These are phyloP conservation scores for Eurytoma californica DNA, from an alignment of 2,888 invertebrate species.

Conservation along the genomic window DNA sequence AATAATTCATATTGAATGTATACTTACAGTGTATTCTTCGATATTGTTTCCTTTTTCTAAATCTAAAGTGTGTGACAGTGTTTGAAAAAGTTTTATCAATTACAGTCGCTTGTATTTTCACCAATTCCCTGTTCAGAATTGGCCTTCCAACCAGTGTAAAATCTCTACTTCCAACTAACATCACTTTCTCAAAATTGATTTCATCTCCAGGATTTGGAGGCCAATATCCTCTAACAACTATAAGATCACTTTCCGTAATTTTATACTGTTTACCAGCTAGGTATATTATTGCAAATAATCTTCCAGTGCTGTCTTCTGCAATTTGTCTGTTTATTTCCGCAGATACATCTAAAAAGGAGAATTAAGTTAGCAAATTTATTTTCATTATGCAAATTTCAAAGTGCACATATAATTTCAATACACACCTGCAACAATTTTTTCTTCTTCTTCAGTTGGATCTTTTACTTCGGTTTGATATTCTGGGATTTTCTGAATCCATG, in stretches of 20 bases:
- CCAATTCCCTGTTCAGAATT: conserved; percentile 83
- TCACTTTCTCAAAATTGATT: conserved; percentile 88
- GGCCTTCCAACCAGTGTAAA: conserved; percentile 90
- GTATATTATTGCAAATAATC: conserved; percentile 89
- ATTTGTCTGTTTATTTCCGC: conserved; percentile 81
- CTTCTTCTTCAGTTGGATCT: conserved; percentile 62
- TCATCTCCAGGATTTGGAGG: conserved; percentile 87
- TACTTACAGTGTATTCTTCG: conserved; percentile 83
- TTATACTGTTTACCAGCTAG: conserved; percentile 90
- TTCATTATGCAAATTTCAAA: conserved; percentile 18
- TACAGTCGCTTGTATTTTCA: conserved; percentile 86
- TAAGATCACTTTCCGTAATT: conserved; percentile 89
- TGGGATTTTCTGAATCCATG: conserved; percentile 64
- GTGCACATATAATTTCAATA: not conserved
- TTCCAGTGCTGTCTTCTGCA: conserved; percentile 77
- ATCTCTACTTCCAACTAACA: conserved; percentile 86
- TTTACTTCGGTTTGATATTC: conserved; percentile 61
- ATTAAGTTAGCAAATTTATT: not conserved
- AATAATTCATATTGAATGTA: not conserved
- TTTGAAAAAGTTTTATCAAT: conserved; percentile 90
- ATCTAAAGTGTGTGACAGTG: conserved; percentile 86
- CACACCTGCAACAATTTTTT: conserved; percentile 63
- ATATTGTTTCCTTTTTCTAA: conserved; percentile 86
- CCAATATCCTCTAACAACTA: conserved; percentile 90
- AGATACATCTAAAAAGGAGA: conserved; percentile 76